These are phyloP conservation scores for Drosophila rufa DNA, from an alignment of 1,140 invertebrate species.

Conservation along the genomic window DNA sequence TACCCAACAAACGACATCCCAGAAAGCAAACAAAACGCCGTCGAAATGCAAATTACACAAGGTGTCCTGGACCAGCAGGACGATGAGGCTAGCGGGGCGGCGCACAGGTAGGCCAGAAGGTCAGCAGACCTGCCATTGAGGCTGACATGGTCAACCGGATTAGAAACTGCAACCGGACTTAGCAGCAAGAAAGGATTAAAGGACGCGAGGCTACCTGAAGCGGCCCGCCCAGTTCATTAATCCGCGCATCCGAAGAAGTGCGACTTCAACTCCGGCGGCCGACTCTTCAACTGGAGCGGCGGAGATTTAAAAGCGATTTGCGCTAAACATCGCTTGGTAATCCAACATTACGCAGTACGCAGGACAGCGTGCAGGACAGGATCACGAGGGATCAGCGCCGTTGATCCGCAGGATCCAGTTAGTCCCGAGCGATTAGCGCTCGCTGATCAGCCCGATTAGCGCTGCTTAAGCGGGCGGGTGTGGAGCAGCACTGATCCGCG, in stretches of 20 bases:
- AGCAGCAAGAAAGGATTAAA: conserved; percentile 73
- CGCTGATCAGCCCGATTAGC: conserved; percentile 70
- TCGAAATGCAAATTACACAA: conserved; percentile 65
- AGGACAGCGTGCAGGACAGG: conserved; percentile 37
- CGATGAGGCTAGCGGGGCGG: conserved; percentile 2
- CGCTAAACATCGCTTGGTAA: conserved; percentile 49
- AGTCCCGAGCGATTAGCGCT: conserved; percentile 53
- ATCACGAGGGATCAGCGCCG: conserved; percentile 55
- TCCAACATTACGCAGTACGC: conserved; percentile 73
- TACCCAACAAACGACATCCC: conserved; percentile 66
- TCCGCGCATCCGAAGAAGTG: conserved; percentile 60
- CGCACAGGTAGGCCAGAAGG: conserved; percentile 25
- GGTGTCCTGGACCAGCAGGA: conserved; percentile 23
- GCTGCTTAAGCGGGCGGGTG: conserved; percentile 60
- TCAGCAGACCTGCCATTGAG: conserved; percentile 61
- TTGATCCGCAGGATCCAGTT: conserved; percentile 64
- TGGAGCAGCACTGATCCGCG: conserved; percentile 56
- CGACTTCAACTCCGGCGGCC: conserved; percentile 21
- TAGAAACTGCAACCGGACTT: conserved; percentile 75
- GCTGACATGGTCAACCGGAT: conserved; percentile 68
- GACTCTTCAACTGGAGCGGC: conserved; percentile 54
- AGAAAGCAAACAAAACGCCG: conserved; percentile 61
- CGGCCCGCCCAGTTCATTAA: conserved; percentile 61
- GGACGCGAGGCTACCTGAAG: conserved; percentile 55
- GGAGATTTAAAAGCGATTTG: conserved; percentile 77